These are phyloP conservation scores for Chrysodeixis includens DNA, from an alignment of 2,888 invertebrate genomes.

Conservation along the genomic window DNA sequence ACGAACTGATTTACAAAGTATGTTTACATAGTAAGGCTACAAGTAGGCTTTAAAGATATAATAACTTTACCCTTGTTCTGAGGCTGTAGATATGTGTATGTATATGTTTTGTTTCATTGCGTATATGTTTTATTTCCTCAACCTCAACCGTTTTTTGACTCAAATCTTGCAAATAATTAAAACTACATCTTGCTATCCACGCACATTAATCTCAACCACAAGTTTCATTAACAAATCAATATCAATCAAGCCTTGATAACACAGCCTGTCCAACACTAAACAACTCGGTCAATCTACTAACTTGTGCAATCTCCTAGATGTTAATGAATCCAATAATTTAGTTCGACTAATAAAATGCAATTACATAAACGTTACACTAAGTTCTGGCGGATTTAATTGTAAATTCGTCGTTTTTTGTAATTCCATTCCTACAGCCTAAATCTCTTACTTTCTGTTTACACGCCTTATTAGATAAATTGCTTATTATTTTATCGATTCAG, in stretches of 20 bases:
- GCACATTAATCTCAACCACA: background rate
- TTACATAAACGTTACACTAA: background rate
- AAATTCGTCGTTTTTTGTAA: background rate
- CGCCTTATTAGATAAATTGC: constrained; percentile 7
- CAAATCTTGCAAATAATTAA: too few species aligned
- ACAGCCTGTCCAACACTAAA: background rate
- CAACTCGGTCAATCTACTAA: background rate
- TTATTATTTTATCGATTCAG: background rate
- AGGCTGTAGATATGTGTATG: too few species aligned
- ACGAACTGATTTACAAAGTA: too few species aligned
- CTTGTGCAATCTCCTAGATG: background rate
- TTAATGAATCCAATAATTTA: background rate
- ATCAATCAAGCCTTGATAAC: background rate
- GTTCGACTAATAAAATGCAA: background rate
- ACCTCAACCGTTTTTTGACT: too few species aligned
- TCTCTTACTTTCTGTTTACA: background rate
- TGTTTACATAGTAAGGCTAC: too few species aligned
- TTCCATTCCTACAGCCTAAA: background rate
- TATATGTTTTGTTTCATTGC: too few species aligned
- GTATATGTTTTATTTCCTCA: too few species aligned
- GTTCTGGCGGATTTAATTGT: background rate
- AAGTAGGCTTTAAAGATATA: too few species aligned
- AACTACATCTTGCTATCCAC: background rate
- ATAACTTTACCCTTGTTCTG: too few species aligned
- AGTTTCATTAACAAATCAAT: background rate